These are phyloP conservation scores for Drosophila meridiana DNA, from an alignment of 2,888 invertebrate species.

Conservation along the genomic window DNA sequence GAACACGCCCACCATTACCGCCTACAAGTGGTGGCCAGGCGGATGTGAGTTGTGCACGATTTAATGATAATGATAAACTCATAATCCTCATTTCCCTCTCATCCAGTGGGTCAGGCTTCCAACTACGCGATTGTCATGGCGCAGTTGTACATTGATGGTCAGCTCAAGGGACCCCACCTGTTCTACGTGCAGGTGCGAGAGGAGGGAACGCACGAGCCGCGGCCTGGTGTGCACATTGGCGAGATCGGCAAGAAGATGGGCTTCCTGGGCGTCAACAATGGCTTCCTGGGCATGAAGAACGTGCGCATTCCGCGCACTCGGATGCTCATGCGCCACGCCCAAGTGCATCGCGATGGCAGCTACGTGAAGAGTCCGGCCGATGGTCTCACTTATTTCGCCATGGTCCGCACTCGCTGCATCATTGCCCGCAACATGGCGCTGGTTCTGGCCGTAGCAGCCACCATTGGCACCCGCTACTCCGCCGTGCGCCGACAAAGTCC, in stretches of 20 bases:
- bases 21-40: slow-evolving; percentile 99
- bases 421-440: slow-evolving; percentile 90
- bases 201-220: slow-evolving; percentile 93
- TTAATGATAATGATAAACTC: neutral
- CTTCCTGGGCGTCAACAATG: slow-evolving; percentile 96
- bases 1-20: slow-evolving; percentile 93
- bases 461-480: slow-evolving; percentile 95
- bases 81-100: neutral
- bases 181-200: slow-evolving; percentile 97
- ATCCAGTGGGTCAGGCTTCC: slow-evolving; percentile 94
- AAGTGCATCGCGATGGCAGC: slow-evolving; percentile 96
- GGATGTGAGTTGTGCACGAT: slow-evolving; percentile 89
- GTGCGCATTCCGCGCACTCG: slow-evolving; percentile 94
- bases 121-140: slow-evolving; percentile 97
- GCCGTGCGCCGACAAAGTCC: slow-evolving; percentile 95
- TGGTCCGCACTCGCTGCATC: slow-evolving; percentile 95
- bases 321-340: slow-evolving; percentile 96
- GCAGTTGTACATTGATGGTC: slow-evolving; percentile 92
- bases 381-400: slow-evolving; percentile 92
- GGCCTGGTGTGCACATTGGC: slow-evolving; percentile 94
- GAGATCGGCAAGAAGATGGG: slow-evolving; percentile 98
- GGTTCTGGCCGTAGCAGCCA: slow-evolving; percentile 91
- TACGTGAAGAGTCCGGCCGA: slow-evolving; percentile 92
- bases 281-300: slow-evolving; percentile 94
- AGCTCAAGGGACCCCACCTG: slow-evolving; percentile 94